Conservation (phyloP, 2,888 invertebrate genomes). For the Andrena praecox region DNA sequence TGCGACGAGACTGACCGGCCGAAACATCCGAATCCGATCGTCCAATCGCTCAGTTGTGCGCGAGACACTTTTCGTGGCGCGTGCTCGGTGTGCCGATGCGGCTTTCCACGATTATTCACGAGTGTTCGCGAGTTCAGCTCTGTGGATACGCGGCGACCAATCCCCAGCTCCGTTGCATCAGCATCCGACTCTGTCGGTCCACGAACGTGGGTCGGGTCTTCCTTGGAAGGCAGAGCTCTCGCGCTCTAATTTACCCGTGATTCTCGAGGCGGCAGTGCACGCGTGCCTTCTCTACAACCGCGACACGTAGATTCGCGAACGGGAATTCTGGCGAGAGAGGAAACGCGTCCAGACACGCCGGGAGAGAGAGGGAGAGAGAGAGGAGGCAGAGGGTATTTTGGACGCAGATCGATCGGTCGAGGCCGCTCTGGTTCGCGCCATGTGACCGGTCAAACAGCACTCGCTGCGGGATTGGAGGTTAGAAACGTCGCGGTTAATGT, state of each 20-base stretch:
- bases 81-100: background rate
- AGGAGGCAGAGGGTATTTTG: constrained; percentile 59
- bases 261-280: background rate
- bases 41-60: constrained; percentile 67
- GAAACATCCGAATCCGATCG: constrained; percentile 55
- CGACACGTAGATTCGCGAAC: background rate
- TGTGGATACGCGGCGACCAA: constrained; percentile 37
- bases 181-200: constrained; percentile 39
- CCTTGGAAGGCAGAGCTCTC: background rate
- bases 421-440: constrained; percentile 53
- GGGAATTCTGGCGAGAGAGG: constrained; percentile 2
- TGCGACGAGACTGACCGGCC: constrained; percentile 32
- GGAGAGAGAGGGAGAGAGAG: constrained; percentile 4
- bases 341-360: constrained; percentile 6
- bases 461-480: constrained; percentile 35
- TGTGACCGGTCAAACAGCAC: constrained; percentile 61
- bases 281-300: background rate
- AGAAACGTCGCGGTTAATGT: constrained; percentile 11
- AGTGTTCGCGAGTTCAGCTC: constrained; percentile 20
- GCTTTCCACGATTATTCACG: background rate
- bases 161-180: constrained; percentile 57
- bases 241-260: constrained; percentile 1
- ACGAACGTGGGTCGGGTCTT: constrained; percentile 19
- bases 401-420: constrained; percentile 66
- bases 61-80: constrained; percentile 60